phyloP scores from a whole-genome alignment of 2,797 vertebrate species.

The Peromyscus melanophrys region DNA sequence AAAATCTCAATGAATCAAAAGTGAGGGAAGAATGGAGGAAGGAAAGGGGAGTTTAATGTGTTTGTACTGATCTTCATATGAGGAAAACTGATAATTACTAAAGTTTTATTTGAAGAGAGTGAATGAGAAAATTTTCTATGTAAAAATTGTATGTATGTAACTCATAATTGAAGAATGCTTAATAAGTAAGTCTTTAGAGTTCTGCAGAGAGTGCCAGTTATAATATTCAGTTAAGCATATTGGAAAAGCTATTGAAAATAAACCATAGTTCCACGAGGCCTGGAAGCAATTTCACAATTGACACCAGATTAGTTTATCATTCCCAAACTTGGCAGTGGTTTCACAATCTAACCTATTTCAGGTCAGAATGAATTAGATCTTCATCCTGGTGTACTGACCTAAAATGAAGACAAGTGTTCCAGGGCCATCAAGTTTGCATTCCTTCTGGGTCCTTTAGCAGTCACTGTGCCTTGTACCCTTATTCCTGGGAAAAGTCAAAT shows the following conservation, averaged over 20 bases:
- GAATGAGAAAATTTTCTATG: constrained; percentile 73
- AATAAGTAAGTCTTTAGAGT: constrained; percentile 55
- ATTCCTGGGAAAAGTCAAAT: neutral
- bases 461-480: neutral
- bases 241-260: constrained; percentile 76
- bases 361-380: constrained; percentile 70
- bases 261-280: constrained; percentile 51
- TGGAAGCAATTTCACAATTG: constrained; percentile 71
- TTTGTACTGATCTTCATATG: constrained; percentile 68
- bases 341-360: constrained; percentile 71
- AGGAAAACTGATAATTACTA: constrained; percentile 68
- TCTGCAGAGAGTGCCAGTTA: constrained; percentile 63
- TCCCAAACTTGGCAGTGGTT: constrained; percentile 59
- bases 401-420: neutral
- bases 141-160: constrained; percentile 62
- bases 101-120: constrained; percentile 71
- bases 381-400: constrained; percentile 53
- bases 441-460: constrained; percentile 2
- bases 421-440: constrained; percentile 33
- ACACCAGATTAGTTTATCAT: constrained; percentile 66
- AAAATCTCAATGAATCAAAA: constrained; percentile 70
- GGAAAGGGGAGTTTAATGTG: constrained; percentile 59
- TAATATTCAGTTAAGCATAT: constrained; percentile 78
- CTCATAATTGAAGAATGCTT: constrained; percentile 65
- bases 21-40: neutral